Evolutionary conservation across 2,888 invertebrate genomes (phyloP), one percentile per base, ranked within the genome.

Genomic region (Watsonalla binaria): DNA sequence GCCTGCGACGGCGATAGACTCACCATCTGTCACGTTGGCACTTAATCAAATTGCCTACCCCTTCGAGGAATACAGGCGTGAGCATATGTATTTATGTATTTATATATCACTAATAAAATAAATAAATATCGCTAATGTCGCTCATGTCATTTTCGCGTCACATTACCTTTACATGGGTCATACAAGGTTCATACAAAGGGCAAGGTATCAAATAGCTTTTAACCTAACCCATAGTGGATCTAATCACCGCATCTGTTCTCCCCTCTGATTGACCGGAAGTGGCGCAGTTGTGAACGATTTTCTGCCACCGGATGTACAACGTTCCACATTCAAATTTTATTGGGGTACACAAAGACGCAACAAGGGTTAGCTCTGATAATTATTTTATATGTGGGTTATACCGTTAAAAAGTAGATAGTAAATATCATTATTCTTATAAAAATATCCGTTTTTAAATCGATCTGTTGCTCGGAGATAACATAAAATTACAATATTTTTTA

Each of bases 241-340:
- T 89, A 88, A 89, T 88, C 86, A 82, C 74, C 78, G 82, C 89
- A 88, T 89, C 89, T 89, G 89, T 84, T 83, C 78, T 82, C 86
- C 88, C 86, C 82, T 80, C 72, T 56, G 63, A 66, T 76, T 87
- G 88, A 88, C 90, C 90, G 90, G 90, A 90, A 88, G 82, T 77
- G 78, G 76, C 82, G 86, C 89, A 87, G 89, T 90, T 90, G 90
- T 88, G 82, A 82, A 82, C 87, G 89, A 90, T 90, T 90, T 90
- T 89, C 88, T 89, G 83, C 86, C 77, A 87, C 89, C 89, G 90
- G 90, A 90, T 87, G 86, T 82, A 76, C 78, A 84, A 84, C 84
- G 88, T 86, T 85, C 86, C 78, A 86, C 82, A 86, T 89, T 88
- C 84, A 86, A 89, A 56, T 86, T 87, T 86, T 84, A 79, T 83